phyloP scores from a whole-genome alignment of 2,888 invertebrate species.

The Leucoptera coffeella region DNA sequence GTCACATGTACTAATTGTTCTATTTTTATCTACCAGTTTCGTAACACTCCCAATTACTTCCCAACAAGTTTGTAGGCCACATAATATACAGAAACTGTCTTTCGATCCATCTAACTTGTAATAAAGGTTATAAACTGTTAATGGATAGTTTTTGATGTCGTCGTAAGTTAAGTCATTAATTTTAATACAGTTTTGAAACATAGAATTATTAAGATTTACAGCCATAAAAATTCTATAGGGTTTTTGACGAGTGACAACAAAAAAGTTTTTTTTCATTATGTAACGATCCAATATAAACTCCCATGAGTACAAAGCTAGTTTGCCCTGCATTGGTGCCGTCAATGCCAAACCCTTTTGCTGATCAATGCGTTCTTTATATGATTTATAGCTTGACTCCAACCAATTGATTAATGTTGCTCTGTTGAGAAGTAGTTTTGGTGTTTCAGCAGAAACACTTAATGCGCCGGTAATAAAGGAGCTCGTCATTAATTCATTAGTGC shows the following conservation, averaged over 20 bases:
- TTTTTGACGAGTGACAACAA: conserved; percentile 19
- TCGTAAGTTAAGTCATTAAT: conserved; percentile 24
- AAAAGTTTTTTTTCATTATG: conserved; percentile 23
- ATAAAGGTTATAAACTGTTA: conserved; percentile 27
- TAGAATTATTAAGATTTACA: conserved; percentile 14
- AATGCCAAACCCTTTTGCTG: conserved; percentile 16
- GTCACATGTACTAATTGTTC: neutral
- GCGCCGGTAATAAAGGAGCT: too few species aligned
- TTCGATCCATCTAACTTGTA: conserved; percentile 20
- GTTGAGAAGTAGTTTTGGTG: conserved; percentile 9
- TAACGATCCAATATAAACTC: conserved; percentile 29
- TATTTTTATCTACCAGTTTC: conserved; percentile 13
- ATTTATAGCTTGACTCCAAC: conserved; percentile 28
- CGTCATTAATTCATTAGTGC: too few species aligned
- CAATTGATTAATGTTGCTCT: conserved; percentile 20
- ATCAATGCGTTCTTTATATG: conserved; percentile 17
- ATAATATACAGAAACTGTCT: conserved; percentile 32
- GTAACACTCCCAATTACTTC: conserved; percentile 31
- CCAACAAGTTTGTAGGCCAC: conserved; percentile 32
- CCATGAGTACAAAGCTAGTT: conserved; percentile 25
- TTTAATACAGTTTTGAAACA: conserved; percentile 25
- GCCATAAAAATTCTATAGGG: conserved; percentile 33
- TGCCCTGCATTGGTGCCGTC: conserved; percentile 20
- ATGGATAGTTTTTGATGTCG: conserved; percentile 26
- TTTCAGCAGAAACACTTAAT: too few species aligned